Evolutionary conservation across 2,888 invertebrate genomes (phyloP).

Genomic region (Sipunculus nudus): DNA sequence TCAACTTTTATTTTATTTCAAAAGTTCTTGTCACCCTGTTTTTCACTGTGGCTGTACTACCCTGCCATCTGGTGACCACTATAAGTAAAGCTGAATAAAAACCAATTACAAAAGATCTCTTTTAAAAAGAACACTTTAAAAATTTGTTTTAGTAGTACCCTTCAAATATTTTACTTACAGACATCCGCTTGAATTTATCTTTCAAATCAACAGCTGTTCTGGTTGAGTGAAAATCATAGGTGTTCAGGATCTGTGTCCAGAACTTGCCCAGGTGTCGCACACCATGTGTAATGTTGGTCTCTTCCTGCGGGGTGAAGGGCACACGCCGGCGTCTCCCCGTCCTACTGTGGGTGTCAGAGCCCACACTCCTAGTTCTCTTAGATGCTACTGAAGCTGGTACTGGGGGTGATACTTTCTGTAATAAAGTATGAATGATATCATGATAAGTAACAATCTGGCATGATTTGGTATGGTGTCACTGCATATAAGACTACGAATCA

Average conservation of each 20-base stretch:
- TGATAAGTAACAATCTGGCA: no score
- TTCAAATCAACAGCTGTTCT: constrained; percentile 57
- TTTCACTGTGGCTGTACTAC: no score
- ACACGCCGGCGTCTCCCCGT: constrained; percentile 33
- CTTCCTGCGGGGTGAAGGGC: constrained; percentile 51
- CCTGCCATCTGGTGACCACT: no score
- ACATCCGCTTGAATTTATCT: constrained; percentile 54
- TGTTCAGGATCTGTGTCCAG: constrained; percentile 54
- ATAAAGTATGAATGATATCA: no score
- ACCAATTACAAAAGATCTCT: no score
- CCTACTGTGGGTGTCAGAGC: not conserved
- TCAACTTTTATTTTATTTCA: no score
- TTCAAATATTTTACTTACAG: constrained; percentile 33
- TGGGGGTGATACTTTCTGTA: not conserved
- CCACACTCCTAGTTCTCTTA: not conserved
- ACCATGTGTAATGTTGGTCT: constrained; percentile 45
- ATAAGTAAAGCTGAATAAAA: no score
- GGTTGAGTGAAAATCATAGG: constrained; percentile 53
- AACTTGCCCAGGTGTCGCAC: constrained; percentile 50
- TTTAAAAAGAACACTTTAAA: not conserved
- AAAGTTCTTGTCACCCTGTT: no score
- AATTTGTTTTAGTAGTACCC: not conserved
- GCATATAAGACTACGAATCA: no score
- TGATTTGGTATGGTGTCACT: no score
- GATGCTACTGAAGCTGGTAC: not conserved